Percentiles rank a stretch among this genome's conserved stretches.
These are phyloP conservation scores for Zoanthus gigantus DNA, from an alignment of 92 coral and sea anemone genomes.

Conservation along the genomic window DNA sequence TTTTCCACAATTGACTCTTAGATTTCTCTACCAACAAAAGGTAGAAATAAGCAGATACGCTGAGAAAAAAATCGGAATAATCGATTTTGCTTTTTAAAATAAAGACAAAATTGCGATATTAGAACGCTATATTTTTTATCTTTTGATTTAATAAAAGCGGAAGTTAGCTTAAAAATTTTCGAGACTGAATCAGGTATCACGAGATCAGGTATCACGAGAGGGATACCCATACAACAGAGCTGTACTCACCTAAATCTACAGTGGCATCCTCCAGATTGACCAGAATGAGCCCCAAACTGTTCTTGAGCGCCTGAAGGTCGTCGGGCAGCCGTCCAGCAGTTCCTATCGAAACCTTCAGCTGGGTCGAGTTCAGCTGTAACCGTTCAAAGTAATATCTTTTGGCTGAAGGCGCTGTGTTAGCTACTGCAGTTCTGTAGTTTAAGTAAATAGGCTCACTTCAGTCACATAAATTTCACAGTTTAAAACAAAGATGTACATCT, in stretches of 20 bases:
- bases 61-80: too few species aligned
- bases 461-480: background rate
- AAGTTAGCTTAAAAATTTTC: too few species aligned
- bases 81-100: too few species aligned
- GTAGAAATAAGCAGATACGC: too few species aligned
- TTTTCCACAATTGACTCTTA: too few species aligned
- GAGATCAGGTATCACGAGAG: too few species aligned
- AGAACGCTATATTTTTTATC: too few species aligned
- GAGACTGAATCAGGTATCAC: too few species aligned
- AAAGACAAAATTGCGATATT: too few species aligned
- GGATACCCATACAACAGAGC: background rate
- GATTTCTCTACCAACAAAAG: too few species aligned
- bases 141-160: too few species aligned
- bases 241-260: constrained; percentile 84
- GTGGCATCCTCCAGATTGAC: constrained; percentile 95
- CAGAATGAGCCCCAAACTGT: constrained; percentile 86
- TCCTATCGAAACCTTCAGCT: constrained; percentile 89
- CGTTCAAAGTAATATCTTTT: constrained; percentile 94
- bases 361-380: constrained; percentile 87
- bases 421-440: constrained; percentile 66
- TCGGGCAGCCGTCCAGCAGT: constrained; percentile 93
- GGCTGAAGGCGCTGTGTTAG: constrained; percentile 78
- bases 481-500: background rate
- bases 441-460: background rate
- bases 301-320: constrained; percentile 85